Evolutionary conservation across 2,797 vertebrate genomes (phyloP).

Genomic region (Manis pentadactyla): DNA sequence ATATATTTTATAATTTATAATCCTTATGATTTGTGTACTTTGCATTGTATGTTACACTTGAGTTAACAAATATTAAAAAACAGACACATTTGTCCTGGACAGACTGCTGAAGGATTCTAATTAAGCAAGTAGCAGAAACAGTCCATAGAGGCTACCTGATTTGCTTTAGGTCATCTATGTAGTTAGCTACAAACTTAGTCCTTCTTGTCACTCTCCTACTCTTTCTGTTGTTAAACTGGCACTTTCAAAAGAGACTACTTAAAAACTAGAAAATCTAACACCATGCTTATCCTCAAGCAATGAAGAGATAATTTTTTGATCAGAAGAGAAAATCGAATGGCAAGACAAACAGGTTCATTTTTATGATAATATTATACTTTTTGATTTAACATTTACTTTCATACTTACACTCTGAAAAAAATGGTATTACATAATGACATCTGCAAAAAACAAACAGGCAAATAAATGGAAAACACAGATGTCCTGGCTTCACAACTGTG

Average conservation of each 20-base stretch:
- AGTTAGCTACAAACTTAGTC: conserved; percentile 10
- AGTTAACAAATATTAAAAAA: conserved; percentile 38
- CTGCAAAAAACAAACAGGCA: conserved; percentile 36
- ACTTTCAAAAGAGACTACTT: no score
- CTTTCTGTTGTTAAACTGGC: conserved; percentile 36
- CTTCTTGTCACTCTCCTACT: conserved; percentile 11
- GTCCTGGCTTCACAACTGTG: background rate
- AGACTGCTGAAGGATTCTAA: conserved; percentile 37
- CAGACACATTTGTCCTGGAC: background rate
- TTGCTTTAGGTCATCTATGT: background rate
- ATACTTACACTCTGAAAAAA: conserved; percentile 35
- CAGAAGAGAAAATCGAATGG: no score
- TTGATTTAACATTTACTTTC: conserved; percentile 47
- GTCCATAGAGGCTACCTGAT: background rate
- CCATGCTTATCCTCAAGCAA: no score
- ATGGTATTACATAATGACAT: conserved; percentile 23
- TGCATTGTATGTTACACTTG: conserved; percentile 13
- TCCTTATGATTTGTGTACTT: background rate
- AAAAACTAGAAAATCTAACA: no score
- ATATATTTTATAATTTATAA: conserved; percentile 58
- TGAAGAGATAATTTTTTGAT: no score
- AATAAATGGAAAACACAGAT: conserved; percentile 55
- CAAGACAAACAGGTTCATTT: no score
- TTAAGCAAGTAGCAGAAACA: conserved; percentile 6
- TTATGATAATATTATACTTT: conserved; percentile 34